Conservation (phyloP, 1,140 invertebrate species). For the Drosophila pallidifrons region DNA sequence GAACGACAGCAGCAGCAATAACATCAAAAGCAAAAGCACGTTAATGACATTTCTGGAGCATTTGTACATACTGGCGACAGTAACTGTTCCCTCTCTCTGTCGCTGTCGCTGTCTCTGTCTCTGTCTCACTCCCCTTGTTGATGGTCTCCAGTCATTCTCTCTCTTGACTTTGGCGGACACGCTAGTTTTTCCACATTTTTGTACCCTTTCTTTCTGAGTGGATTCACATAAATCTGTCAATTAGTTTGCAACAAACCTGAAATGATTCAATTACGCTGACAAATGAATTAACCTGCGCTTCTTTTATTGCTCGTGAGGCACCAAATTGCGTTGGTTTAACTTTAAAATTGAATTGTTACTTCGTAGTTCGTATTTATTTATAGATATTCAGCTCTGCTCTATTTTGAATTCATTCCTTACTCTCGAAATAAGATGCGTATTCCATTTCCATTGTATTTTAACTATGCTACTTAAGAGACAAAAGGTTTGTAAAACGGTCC, state of each 20-base stretch:
- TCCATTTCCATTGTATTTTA: not conserved
- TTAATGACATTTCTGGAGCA: constrained; percentile 76
- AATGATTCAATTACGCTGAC: constrained; percentile 1
- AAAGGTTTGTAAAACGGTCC: not conserved
- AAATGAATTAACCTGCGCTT: constrained; percentile 1
- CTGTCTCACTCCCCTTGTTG: constrained; percentile 5
- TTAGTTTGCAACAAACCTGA: constrained; percentile 10
- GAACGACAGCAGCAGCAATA: constrained; percentile 27
- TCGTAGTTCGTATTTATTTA: not conserved
- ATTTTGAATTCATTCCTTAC: not conserved
- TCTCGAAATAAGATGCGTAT: not conserved
- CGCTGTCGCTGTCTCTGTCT: not conserved
- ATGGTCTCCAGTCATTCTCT: constrained; percentile 14
- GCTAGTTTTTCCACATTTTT: constrained; percentile 76
- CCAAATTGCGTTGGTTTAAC: not conserved
- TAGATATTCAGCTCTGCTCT: not conserved
- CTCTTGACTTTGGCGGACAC: constrained; percentile 50
- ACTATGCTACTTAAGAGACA: not conserved
- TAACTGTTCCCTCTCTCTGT: constrained; percentile 16
- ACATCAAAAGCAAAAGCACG: constrained; percentile 61
- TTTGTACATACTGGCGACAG: constrained; percentile 48
- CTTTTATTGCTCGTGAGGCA: not conserved
- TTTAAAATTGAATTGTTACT: no score
- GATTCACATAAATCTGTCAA: constrained; percentile 26
- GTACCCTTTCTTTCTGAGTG: constrained; percentile 29